These are phyloP conservation scores for Agriotes lineatus DNA, from an alignment of 2,888 invertebrate genomes.

Conservation along the genomic window DNA sequence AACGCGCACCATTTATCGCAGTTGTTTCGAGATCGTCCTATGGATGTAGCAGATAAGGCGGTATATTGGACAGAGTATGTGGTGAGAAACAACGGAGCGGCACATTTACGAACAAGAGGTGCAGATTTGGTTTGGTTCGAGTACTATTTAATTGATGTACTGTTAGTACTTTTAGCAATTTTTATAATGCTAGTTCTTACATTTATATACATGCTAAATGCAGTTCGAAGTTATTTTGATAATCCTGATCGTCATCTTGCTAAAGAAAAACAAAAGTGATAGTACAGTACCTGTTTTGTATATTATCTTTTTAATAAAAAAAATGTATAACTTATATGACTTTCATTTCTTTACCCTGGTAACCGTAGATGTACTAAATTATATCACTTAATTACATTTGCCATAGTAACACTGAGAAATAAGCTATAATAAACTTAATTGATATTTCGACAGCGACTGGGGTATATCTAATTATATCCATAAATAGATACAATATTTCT, in stretches of 20 bases:
- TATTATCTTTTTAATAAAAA: background rate
- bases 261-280: background rate
- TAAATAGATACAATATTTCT: too few relatives aligned
- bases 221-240: conserved; percentile 29
- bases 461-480: too few relatives aligned
- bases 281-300: background rate
- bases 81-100: conserved; percentile 41
- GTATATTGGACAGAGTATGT: conserved; percentile 49
- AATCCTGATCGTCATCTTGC: background rate
- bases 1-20: conserved; percentile 37
- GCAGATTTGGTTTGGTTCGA: conserved; percentile 45
- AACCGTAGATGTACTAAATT: too few relatives aligned
- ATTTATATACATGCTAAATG: background rate
- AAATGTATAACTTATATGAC: too few relatives aligned
- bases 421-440: too few relatives aligned
- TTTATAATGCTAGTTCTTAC: background rate
- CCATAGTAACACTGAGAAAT: too few relatives aligned
- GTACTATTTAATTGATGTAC: conserved; percentile 45
- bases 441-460: too few relatives aligned
- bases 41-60: conserved; percentile 42
- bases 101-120: conserved; percentile 39
- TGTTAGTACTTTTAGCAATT: conserved; percentile 25
- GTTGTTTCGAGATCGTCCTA: conserved; percentile 44
- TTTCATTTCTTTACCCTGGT: too few relatives aligned
- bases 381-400: too few relatives aligned